Evolutionary conservation across 2,113 vertebrate genomes (phyloP), one percentile per base, ranked within the genome.

Genomic region (Prunella himalayana): DNA sequence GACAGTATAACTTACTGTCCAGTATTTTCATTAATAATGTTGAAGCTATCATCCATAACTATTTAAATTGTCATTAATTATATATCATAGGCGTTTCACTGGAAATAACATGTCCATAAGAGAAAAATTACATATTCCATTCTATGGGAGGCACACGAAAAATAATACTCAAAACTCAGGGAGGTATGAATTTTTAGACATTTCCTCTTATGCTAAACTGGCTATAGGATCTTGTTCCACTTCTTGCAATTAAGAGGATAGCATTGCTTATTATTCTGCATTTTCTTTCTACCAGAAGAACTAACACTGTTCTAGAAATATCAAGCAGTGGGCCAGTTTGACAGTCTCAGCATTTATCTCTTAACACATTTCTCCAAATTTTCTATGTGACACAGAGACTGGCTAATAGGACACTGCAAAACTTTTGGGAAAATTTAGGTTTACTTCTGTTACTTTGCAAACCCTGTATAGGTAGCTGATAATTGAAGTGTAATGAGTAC

Each of bases 111-210:
- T 97, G 97, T 94, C 97, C 97, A 97, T 97, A 97, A 97, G 97
- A 97, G 97, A 97, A 97, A 97, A 97, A 97, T 97, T 97, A 97
- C 97, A 97, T 97, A 97, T 97, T 97, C 97, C 97, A 97, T 97
- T 97, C 96, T 97, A 97, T 97, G 96, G 97, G 97, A 97, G 97
- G 96, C 96, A 97, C 96, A 97, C 97, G 97, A 97, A 97, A 97
- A 97, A 97, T 97, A 97, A 97, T 97, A 97, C 97, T 97, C 97
- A 97, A 97, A 97, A 97, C 97, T 97, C 97, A 97, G 97, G 97
- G 97, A 97, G 97, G 97, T 97, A 97, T 97, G 97, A 97, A 97
- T 97, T 97, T 97, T 97, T 97, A 97, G 97, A 97, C 97, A 97
- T 97, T 97, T 97, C 97, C 97, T 97, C 97, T 97, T 97, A 97